A percentile compares a stretch with the other conserved stretches of the same genome.
phyloP scores from a whole-genome alignment of 2,888 invertebrate genomes.

The Leptinotarsa tumamoca region DNA sequence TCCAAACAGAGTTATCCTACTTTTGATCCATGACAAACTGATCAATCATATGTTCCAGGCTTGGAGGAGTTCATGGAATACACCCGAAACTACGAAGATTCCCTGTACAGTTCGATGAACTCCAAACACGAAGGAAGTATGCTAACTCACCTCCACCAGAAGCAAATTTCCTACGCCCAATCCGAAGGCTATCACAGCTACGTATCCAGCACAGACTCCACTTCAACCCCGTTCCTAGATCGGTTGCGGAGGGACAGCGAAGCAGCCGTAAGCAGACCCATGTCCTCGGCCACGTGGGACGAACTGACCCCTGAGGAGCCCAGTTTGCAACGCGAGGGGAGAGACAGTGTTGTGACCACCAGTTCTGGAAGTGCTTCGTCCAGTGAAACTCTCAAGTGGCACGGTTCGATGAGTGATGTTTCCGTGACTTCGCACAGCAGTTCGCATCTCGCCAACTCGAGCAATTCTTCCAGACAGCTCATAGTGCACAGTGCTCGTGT shows the following conservation, averaged over 20 bases:
- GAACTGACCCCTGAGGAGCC: slow-evolving; percentile 53
- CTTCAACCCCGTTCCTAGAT: slow-evolving; percentile 82
- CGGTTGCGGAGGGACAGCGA: slow-evolving; percentile 76
- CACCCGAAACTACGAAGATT: slow-evolving; percentile 72
- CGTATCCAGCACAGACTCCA: slow-evolving; percentile 82
- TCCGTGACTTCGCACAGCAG: slow-evolving; percentile 72
- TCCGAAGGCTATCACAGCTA: slow-evolving; percentile 86
- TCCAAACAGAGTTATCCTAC: too few relatives aligned
- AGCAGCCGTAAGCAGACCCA: slow-evolving; percentile 66
- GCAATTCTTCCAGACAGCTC: slow-evolving; percentile 68
- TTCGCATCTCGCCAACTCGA: slow-evolving; percentile 69
- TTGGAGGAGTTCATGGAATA: slow-evolving; percentile 76
- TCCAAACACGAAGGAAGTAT: slow-evolving; percentile 65
- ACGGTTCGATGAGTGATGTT: slow-evolving; percentile 81
- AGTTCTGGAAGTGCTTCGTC: slow-evolving; percentile 75
- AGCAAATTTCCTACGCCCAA: slow-evolving; percentile 82
- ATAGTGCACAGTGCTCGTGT: slow-evolving; percentile 84
- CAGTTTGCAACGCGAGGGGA: slow-evolving; percentile 63
- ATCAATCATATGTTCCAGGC: slow-evolving; percentile 60
- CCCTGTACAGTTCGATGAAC: slow-evolving; percentile 59
- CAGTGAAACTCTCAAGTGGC: slow-evolving; percentile 84
- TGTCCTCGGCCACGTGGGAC: slow-evolving; percentile 65
- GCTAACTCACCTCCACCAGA: slow-evolving; percentile 73
- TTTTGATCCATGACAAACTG: neutral
- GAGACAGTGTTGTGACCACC: slow-evolving; percentile 75